These are phyloP conservation scores for Acromyrmex echinatior DNA, from an alignment of 1,140 invertebrate species.

Conservation along the genomic window DNA sequence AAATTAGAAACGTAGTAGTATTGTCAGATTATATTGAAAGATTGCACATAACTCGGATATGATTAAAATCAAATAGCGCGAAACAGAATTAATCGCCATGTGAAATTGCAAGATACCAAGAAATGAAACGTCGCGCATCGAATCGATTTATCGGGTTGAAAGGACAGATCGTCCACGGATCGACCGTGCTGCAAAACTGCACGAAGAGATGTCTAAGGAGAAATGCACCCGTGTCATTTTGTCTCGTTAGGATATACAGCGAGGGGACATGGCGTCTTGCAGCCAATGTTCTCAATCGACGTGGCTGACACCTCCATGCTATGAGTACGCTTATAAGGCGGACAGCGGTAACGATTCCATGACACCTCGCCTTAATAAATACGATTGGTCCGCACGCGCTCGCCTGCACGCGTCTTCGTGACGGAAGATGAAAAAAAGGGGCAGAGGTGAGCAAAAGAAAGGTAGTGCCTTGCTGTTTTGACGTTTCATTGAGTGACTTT, in stretches of 20 bases:
- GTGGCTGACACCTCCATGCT: slow-evolving; percentile 72
- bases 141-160: slow-evolving; percentile 58
- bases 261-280: slow-evolving; percentile 73
- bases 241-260: slow-evolving; percentile 76
- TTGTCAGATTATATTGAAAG: not conserved
- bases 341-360: slow-evolving; percentile 73
- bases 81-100: slow-evolving; percentile 26
- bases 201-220: slow-evolving; percentile 24
- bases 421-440: slow-evolving; percentile 18
- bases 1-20: not conserved
- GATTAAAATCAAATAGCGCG: slow-evolving; percentile 3
- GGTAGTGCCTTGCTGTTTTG: slow-evolving; percentile 76
- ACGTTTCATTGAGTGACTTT: slow-evolving; percentile 77
- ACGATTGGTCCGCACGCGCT: slow-evolving; percentile 76
- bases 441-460: slow-evolving; percentile 43
- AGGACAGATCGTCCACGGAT: slow-evolving; percentile 46
- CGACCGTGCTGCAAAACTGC: slow-evolving; percentile 51
- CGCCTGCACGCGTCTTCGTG: slow-evolving; percentile 40
- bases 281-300: slow-evolving; percentile 75
- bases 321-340: slow-evolving; percentile 73
- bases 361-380: slow-evolving; percentile 75
- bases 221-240: slow-evolving; percentile 71
- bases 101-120: not conserved
- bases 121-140: slow-evolving; percentile 17
- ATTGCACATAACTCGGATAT: not conserved